Evolutionary conservation across 2,888 invertebrate genomes (phyloP).

Genomic region (Encarsia formosa): DNA sequence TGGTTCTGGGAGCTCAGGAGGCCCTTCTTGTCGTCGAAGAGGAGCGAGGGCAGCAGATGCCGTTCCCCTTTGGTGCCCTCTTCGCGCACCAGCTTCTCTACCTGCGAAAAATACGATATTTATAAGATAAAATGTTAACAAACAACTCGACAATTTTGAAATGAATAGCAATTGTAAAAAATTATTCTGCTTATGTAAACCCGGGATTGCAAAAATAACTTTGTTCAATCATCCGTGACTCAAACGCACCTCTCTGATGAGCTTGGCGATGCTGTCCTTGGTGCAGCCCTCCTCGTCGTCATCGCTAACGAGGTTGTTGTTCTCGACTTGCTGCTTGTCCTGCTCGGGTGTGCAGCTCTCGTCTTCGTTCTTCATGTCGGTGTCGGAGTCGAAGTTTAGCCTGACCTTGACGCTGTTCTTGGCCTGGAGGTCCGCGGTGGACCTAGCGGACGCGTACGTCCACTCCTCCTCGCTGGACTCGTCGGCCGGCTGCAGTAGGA

Average conservation of each 20-base stretch:
- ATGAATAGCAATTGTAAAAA: neutral
- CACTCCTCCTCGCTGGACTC: slow-evolving; percentile 67
- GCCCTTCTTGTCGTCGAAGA: slow-evolving; percentile 48
- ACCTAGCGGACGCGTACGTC: slow-evolving; percentile 55
- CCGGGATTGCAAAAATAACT: too few species aligned
- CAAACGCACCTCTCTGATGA: slow-evolving; percentile 64
- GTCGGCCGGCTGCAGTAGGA: slow-evolving; percentile 32
- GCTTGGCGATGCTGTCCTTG: slow-evolving; percentile 66
- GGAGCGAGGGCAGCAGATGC: slow-evolving; percentile 55
- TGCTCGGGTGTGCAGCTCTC: neutral
- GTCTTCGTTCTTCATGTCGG: slow-evolving; percentile 16
- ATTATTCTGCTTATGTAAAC: too few species aligned
- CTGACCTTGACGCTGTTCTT: slow-evolving; percentile 28
- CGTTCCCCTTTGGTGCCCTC: slow-evolving; percentile 50
- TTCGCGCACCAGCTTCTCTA: slow-evolving; percentile 72
- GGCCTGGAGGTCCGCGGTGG: slow-evolving; percentile 5
- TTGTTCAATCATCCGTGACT: too few species aligned
- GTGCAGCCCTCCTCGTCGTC: slow-evolving; percentile 54
- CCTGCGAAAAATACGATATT: slow-evolving; percentile 44
- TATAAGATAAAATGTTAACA: too few species aligned
- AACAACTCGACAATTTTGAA: neutral
- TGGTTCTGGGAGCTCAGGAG: slow-evolving; percentile 45
- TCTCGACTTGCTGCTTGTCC: slow-evolving; percentile 36
- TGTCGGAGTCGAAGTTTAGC: slow-evolving; percentile 40
- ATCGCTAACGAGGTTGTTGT: slow-evolving; percentile 47